Conservation (phyloP, 2,888 invertebrate genomes). For the Neuroscelio doddi region DNA sequence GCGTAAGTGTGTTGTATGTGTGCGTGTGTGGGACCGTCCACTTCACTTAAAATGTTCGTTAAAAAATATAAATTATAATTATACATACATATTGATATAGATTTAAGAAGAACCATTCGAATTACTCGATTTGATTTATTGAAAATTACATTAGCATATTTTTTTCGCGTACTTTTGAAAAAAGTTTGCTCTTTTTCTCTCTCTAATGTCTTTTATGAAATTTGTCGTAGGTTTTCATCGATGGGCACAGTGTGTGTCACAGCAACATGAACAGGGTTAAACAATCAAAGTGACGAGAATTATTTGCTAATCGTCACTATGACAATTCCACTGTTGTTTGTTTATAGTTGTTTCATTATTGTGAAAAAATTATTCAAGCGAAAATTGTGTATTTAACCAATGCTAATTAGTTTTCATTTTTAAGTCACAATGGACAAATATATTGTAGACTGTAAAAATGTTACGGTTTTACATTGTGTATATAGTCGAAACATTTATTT, state of each 20-base stretch:
- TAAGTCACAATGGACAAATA: too few species aligned
- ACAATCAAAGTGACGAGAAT: conserved; percentile 38
- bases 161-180: background rate
- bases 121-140: background rate
- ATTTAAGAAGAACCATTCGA: background rate
- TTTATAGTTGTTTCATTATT: conserved; percentile 44
- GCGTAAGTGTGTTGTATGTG: conserved; percentile 40
- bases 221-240: conserved; percentile 19
- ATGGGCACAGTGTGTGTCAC: conserved; percentile 30
- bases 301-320: conserved; percentile 35
- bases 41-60: conserved; percentile 42
- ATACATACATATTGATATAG: conserved; percentile 6
- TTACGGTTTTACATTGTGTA: too few species aligned
- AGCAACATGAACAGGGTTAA: conserved; percentile 29
- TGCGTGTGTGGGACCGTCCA: conserved; percentile 48
- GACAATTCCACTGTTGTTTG: conserved; percentile 44
- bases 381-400: too few species aligned
- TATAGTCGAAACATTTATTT: conserved; percentile 1
- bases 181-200: conserved; percentile 18
- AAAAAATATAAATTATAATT: conserved; percentile 4
- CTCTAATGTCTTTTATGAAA: conserved; percentile 10
- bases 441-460: too few species aligned
- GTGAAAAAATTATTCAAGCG: too few species aligned
- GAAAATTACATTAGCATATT: background rate
- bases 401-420: too few species aligned